phyloP scores from a whole-genome alignment of 2,113 vertebrate species.

The Chaetorhynchus papuensis region DNA sequence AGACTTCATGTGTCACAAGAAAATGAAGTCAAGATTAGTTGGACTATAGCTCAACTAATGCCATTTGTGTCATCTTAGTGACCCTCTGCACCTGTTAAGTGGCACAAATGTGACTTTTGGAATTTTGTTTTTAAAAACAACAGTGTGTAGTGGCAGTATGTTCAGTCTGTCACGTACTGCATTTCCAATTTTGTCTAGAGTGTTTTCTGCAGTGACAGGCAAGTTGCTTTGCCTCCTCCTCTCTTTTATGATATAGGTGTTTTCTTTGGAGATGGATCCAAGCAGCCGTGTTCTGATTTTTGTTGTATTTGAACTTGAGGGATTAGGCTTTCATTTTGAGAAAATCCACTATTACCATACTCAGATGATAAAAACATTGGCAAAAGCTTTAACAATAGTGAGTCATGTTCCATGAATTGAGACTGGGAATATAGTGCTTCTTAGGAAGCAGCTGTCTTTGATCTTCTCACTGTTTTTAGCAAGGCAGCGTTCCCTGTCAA shows the following conservation, averaged over 20 bases:
- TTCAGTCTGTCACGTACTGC: slow-evolving; percentile 26
- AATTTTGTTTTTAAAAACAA: not conserved
- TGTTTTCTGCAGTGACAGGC: not conserved
- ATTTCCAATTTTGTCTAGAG: not conserved
- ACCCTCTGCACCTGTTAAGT: not conserved
- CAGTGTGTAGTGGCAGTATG: not conserved
- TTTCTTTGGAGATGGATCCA: slow-evolving; percentile 58
- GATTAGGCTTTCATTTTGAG: slow-evolving; percentile 20
- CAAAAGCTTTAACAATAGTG: slow-evolving; percentile 43
- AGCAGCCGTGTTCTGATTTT: not conserved
- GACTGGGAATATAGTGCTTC: not conserved
- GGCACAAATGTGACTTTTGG: not conserved
- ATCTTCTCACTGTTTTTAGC: slow-evolving; percentile 32
- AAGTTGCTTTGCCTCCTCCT: not conserved
- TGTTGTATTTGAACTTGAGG: slow-evolving; percentile 25
- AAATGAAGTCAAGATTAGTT: not conserved
- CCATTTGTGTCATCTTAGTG: not conserved
- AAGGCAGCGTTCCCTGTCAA: not conserved
- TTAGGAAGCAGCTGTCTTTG: slow-evolving; percentile 47
- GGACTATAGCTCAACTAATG: not conserved
- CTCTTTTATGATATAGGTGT: not conserved
- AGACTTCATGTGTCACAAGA: not conserved
- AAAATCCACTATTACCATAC: not conserved
- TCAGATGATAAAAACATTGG: slow-evolving; percentile 38
- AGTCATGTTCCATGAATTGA: slow-evolving; percentile 33